Evolutionary conservation across 2,113 vertebrate genomes (phyloP), one percentile per base, ranked within the genome.

Genomic region (Neoarius graeffei): DNA sequence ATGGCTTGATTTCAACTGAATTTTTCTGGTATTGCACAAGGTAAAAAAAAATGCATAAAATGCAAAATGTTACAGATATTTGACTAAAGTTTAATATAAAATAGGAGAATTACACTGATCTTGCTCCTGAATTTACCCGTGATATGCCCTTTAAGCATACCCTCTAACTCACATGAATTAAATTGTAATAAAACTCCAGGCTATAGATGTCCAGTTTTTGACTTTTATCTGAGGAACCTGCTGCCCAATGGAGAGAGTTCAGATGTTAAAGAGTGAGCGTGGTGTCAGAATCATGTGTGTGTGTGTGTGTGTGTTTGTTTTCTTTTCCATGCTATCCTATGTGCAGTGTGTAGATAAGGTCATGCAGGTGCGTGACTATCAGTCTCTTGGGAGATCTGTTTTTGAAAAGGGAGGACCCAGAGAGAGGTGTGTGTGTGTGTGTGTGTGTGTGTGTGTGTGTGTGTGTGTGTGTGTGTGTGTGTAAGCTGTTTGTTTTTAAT

Each of bases 281-380:
- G 85, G 90, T 89, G 89, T 89, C 89, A 94, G 94, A 94, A 93
- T 94, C 90, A 25, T 76, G 64, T 35, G 60, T 27, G 85, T 52
- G 64, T 85, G 59, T 56, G 52, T 84, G 89, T 76, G 64, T 35
- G 60, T 27, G 85, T 52, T 59, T 85, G 59, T 92, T 89, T 88
- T 88, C 8, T 87, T 91, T 91, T 89, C 88, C 90, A 84, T 88
- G 81, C 59, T 81, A 88, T 89, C 86, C 73, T 88, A 57, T 89
- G 83, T 88, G 90, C 82, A 90, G 92, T 91, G 93, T 13, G 79
- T 79, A 95, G 95, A 95, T 95, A 95, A 93, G 91, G 89, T 91
- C 90, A 89, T 92, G 83, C 94, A 95, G 93, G 93, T 94, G 93
- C 85, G 62, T 92, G 91, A 93, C 92, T 94, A 94, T 94, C 93